phyloP scores from a whole-genome alignment of 2,797 vertebrate species.

The Enteromius treurensis region DNA sequence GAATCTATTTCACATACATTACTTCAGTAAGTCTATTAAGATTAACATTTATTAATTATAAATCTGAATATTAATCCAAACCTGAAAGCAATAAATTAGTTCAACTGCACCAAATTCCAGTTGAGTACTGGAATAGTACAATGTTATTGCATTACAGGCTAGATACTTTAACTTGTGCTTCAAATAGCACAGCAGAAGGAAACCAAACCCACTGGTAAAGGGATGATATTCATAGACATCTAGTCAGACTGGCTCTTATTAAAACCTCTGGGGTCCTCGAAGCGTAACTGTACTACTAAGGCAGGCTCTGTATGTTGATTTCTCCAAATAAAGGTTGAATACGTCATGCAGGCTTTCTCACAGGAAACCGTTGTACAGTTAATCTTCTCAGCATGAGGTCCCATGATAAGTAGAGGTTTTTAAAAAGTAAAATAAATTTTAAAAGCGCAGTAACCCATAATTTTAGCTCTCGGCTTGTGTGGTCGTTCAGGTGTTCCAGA shows the following conservation, averaged over 20 bases:
- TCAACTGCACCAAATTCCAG: background rate
- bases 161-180: background rate
- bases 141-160: background rate
- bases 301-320: constrained; percentile 1
- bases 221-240: background rate
- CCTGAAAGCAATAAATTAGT: background rate
- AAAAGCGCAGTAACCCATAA: constrained; percentile 26
- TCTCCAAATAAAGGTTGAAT: constrained; percentile 8
- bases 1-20: background rate
- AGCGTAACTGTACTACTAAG: background rate
- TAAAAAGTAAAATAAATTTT: constrained; percentile 1
- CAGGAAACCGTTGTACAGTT: constrained; percentile 35
- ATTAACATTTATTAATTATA: background rate
- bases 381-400: constrained; percentile 21
- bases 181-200: constrained; percentile 9
- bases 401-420: constrained; percentile 33
- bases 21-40: background rate
- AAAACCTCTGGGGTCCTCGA: background rate
- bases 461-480: constrained; percentile 50
- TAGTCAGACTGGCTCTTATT: background rate
- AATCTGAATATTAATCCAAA: background rate
- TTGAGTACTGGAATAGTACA: background rate
- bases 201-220: background rate
- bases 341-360: background rate
- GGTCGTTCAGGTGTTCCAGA: constrained; percentile 42